phyloP scores from a whole-genome alignment of 2,113 vertebrate species.

The Mustelus asterias region DNA sequence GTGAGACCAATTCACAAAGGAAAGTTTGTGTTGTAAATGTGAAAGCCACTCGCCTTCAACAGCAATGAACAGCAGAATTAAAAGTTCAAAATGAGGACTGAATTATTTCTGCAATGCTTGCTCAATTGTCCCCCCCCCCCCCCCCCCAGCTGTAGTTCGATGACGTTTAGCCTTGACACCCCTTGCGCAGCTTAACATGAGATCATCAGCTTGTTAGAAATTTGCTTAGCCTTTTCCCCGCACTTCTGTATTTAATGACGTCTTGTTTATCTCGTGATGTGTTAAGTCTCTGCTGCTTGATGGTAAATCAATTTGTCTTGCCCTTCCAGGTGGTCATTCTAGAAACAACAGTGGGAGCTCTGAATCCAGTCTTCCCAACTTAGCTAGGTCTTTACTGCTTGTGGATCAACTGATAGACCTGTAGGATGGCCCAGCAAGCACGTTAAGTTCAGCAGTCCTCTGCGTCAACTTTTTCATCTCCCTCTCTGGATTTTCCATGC shows the following conservation, averaged over 20 bases:
- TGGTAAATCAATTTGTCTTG: slow-evolving; percentile 71
- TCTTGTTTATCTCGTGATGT: slow-evolving; percentile 37
- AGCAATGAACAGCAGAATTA: background rate
- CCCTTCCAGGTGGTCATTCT: slow-evolving; percentile 94
- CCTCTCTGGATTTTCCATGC: slow-evolving; percentile 10
- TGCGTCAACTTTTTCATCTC: slow-evolving; percentile 20
- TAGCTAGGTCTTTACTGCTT: slow-evolving; percentile 98
- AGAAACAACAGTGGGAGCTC: slow-evolving; percentile 99
- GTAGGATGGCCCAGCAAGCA: slow-evolving; percentile 74
- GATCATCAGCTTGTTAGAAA: slow-evolving; percentile 48
- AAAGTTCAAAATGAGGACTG: background rate
- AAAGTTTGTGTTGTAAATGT: background rate
- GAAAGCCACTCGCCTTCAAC: background rate
- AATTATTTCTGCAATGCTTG: background rate
- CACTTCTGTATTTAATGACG: slow-evolving; percentile 43
- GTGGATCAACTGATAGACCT: slow-evolving; percentile 99
- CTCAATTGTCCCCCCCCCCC: background rate
- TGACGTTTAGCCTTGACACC: background rate
- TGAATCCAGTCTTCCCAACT: slow-evolving; percentile 98
- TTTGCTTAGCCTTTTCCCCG: slow-evolving; percentile 42
- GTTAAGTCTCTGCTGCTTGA: slow-evolving; percentile 44
- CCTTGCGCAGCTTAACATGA: slow-evolving; percentile 45
- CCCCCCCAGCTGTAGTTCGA: too few relatives aligned
- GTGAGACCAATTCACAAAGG: background rate
- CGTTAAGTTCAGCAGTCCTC: slow-evolving; percentile 61